These are phyloP conservation scores for Sebastes ruberrimus DNA, from an alignment of 2,797 vertebrate species.

Conservation along the genomic window DNA sequence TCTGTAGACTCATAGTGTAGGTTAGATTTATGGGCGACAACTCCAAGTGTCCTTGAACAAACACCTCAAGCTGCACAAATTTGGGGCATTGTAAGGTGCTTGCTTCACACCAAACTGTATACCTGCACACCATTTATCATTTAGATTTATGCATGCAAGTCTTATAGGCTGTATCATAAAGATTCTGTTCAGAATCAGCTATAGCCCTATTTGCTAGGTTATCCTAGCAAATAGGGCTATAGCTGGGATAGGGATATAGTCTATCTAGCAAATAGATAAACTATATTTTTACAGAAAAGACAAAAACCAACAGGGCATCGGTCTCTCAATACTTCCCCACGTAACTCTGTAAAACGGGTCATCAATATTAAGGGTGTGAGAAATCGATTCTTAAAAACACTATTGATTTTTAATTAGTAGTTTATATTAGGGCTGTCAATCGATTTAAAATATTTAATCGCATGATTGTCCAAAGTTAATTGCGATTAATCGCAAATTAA, in stretches of 20 bases:
- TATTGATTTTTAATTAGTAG: too few species aligned
- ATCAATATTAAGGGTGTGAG: neutral
- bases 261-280: too few species aligned
- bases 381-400: too few species aligned
- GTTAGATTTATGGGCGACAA: slow-evolving; percentile 5
- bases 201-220: neutral
- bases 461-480: too few species aligned
- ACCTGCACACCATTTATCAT: neutral
- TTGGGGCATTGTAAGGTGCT: neutral
- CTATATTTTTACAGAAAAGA: too few species aligned
- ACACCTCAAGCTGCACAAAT: neutral
- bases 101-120: neutral
- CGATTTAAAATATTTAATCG: too few species aligned
- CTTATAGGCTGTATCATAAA: neutral
- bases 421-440: too few species aligned
- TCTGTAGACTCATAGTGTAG: neutral
- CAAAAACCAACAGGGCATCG: neutral
- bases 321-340: neutral
- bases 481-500: too few species aligned
- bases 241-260: too few species aligned
- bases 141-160: neutral
- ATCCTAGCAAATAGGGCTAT: too few species aligned
- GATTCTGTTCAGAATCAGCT: neutral
- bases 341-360: neutral
- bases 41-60: slow-evolving; percentile 4